Conservation (phyloP, 2,888 invertebrate species). For the Steinernema scapterisci region DNA sequence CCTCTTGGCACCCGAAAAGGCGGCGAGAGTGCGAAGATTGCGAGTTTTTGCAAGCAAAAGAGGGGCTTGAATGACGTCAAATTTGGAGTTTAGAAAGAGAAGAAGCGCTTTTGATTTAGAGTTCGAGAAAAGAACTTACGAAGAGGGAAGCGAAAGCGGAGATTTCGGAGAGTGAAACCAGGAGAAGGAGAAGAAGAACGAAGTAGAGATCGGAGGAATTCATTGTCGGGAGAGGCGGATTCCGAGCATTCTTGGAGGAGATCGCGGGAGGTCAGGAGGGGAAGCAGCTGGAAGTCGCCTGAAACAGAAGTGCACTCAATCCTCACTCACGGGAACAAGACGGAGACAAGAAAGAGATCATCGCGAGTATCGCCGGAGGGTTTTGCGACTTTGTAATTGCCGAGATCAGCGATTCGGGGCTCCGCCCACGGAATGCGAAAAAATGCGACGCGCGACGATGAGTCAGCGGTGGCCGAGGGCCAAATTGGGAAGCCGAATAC, state of each 20-base stretch:
- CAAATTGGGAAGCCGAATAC: constrained; percentile 20
- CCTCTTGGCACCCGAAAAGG: not conserved
- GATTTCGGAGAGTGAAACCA: not conserved
- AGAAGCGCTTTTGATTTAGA: not conserved
- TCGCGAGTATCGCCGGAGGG: constrained; percentile 14
- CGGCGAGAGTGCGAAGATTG: not conserved
- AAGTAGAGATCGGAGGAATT: not conserved
- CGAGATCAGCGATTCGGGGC: constrained; percentile 24
- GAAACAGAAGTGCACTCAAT: constrained; percentile 28
- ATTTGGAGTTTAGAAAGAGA: not conserved
- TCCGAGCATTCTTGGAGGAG: not conserved
- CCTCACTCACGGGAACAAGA: not conserved
- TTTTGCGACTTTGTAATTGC: constrained; percentile 21
- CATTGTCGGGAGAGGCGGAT: not conserved
- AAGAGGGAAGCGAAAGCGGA: not conserved
- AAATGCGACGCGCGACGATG: constrained; percentile 18
- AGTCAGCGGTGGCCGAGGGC: constrained; percentile 25
- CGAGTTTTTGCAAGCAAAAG: not conserved
- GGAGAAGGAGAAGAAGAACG: not conserved
- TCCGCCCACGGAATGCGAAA: constrained; percentile 10
- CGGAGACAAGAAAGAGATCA: not conserved
- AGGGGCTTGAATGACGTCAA: not conserved
- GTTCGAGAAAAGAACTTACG: not conserved
- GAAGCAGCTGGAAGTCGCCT: constrained; percentile 6
- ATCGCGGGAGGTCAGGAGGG: not conserved